Percentiles rank a stretch among this genome's conserved stretches.
Evolutionary conservation across 2,888 invertebrate species (phyloP).

Genomic region (Oasisia sp.): DNA sequence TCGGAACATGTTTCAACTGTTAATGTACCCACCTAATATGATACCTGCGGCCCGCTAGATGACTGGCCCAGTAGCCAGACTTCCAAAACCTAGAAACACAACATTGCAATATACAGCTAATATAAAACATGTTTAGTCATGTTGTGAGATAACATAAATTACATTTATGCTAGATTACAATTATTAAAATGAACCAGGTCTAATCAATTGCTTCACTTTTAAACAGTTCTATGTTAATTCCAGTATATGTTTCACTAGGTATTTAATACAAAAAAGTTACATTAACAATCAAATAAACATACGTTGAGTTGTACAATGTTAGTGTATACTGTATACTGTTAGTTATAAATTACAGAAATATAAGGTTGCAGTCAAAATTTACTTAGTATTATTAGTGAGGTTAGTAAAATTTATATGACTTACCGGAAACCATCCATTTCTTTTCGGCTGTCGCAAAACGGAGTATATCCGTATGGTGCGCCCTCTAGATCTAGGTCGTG

Average conservation of each 20-base stretch:
- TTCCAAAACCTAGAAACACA: constrained; percentile 86
- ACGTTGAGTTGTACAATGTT: neutral
- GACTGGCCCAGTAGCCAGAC: constrained; percentile 98
- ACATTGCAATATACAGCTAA: neutral
- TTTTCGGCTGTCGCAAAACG: constrained; percentile 95
- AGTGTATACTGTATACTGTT: neutral
- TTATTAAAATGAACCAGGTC: neutral
- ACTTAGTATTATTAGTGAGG: neutral
- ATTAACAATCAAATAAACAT: neutral
- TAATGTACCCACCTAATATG: constrained; percentile 67
- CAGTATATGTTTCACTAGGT: neutral
- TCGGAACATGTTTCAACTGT: neutral
- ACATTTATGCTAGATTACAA: neutral
- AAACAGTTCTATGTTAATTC: neutral
- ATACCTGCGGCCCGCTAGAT: constrained; percentile 92
- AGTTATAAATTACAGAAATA: neutral
- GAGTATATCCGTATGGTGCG: constrained; percentile 97
- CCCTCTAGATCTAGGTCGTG: constrained; percentile 90
- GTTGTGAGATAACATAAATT: too few relatives aligned
- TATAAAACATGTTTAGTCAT: neutral
- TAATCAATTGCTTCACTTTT: too few relatives aligned
- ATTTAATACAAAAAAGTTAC: neutral
- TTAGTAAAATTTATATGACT: neutral
- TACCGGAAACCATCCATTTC: constrained; percentile 99
- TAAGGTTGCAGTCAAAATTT: neutral